Evolutionary conservation across 2,888 invertebrate species (phyloP).

Genomic region (Biston stratarius): DNA sequence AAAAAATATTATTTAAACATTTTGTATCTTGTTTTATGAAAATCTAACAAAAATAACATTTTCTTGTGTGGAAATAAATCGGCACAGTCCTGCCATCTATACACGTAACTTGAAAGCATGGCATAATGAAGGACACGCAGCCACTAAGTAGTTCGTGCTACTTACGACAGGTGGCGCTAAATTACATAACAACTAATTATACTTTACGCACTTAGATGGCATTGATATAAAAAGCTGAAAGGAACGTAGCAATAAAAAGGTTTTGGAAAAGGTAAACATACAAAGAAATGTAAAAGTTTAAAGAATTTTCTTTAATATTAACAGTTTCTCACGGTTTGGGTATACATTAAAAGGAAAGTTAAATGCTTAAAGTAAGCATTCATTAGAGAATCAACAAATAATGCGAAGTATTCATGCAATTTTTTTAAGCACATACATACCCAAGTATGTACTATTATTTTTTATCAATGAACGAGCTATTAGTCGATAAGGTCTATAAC

Average conservation of each 20-base stretch:
- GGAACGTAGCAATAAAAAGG: slow-evolving; percentile 22
- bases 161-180: slow-evolving; percentile 49
- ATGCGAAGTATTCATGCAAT: not conserved
- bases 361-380: not conserved
- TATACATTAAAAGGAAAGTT: not conserved
- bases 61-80: not conserved
- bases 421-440: not conserved
- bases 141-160: slow-evolving; percentile 21
- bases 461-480: slow-evolving; percentile 33
- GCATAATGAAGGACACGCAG: not conserved
- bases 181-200: slow-evolving; percentile 28
- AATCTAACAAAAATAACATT: too few relatives aligned
- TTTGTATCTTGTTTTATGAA: too few relatives aligned
- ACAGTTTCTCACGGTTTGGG: not conserved
- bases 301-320: not conserved
- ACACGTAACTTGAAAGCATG: not conserved
- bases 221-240: slow-evolving; percentile 32
- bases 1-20: too few relatives aligned
- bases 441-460: not conserved
- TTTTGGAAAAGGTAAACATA: not conserved
- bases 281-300: not conserved
- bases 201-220: slow-evolving; percentile 53
- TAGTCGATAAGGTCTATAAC: slow-evolving; percentile 55
- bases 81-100: slow-evolving; percentile 29
- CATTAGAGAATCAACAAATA: not conserved